Evolutionary conservation across 2,888 invertebrate genomes (phyloP).

Genomic region (Noctua fimbriata): DNA sequence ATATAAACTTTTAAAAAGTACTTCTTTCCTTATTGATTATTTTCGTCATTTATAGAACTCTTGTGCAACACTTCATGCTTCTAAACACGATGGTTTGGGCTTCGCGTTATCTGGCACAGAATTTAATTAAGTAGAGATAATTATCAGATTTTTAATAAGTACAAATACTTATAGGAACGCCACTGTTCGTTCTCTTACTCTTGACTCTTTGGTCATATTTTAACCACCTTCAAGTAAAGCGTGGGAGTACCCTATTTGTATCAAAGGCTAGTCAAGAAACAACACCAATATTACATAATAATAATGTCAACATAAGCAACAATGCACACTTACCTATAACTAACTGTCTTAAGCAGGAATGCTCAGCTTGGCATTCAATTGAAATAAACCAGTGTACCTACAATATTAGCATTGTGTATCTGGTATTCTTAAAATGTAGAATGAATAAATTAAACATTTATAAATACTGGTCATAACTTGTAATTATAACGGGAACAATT

Average conservation of each 20-base stretch:
- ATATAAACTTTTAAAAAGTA: not conserved
- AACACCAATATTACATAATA: constrained; percentile 41
- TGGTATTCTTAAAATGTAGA: constrained; percentile 62
- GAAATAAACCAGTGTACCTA: constrained; percentile 54
- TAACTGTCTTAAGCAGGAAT: constrained; percentile 39
- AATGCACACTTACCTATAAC: constrained; percentile 15
- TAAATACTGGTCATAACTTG: constrained; percentile 52
- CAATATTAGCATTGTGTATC: constrained; percentile 53
- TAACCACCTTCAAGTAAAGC: constrained; percentile 25
- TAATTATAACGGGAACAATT: constrained; percentile 46
- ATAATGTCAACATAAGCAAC: constrained; percentile 41
- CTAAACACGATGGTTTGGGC: not conserved
- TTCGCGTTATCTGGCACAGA: not conserved
- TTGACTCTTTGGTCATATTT: not conserved
- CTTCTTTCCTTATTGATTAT: not conserved
- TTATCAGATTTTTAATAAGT: not conserved
- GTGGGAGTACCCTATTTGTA: constrained; percentile 30
- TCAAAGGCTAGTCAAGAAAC: constrained; percentile 32
- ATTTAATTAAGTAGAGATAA: too few species aligned
- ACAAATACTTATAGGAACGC: not conserved
- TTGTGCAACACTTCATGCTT: not conserved
- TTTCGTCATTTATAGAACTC: not conserved
- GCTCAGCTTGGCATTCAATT: constrained; percentile 47
- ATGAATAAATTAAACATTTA: constrained; percentile 41
- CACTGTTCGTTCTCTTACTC: not conserved